Evolutionary conservation across 2,888 invertebrate species (phyloP), one percentile per base, ranked within the genome.

Genomic region (Tromatobia lineatoria): DNA sequence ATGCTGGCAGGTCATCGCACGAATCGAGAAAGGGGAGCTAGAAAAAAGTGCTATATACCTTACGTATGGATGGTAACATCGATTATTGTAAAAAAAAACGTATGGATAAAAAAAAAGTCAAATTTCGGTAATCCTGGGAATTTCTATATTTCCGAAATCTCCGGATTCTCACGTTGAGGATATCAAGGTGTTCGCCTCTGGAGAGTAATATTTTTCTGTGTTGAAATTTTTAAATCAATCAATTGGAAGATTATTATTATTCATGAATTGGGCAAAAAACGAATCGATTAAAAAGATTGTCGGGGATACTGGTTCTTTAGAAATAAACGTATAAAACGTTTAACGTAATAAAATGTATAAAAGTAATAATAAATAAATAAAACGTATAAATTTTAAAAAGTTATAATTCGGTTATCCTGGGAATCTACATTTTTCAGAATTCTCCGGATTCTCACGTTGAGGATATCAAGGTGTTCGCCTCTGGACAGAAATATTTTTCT

Each of bases 1-100:
- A 90, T 86, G 85, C 86, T 73, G 83, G 79, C 80, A 82, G 87
- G 86, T 88, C 86, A 83, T 83, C 79, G 76, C 54, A 79, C 66
- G 70, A 69, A 67, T 74, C 18, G 73, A 61, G 57, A 66, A 57
- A 80, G 69, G 47, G 80, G 25, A 80, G 57, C 71, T 42, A 4
- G 47, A 4, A n/a, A n/a, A 20, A 38, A 20, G 38, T 23, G 34
- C 69, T 52, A 23, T 64, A n/a, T 34, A 20, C 57, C 73, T 80
- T 79, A 69, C 79, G 66, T 76, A n/a, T n/a, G n/a, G n/a, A n/a
- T n/a, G n/a, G n/a, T n/a, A n/a, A n/a, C n/a, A n/a, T 76, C 61
- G 64, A 75, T 66, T 66, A 29, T 29, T 29, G 29, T 29, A 29
- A 83, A 29, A 61, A 81, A 34, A 54, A 74, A 78, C 45, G 29